A percentile compares a stretch with the other conserved stretches of the same genome.
Evolutionary conservation across 1,140 invertebrate species (phyloP).

Genomic region (Camponotus vicinus): DNA sequence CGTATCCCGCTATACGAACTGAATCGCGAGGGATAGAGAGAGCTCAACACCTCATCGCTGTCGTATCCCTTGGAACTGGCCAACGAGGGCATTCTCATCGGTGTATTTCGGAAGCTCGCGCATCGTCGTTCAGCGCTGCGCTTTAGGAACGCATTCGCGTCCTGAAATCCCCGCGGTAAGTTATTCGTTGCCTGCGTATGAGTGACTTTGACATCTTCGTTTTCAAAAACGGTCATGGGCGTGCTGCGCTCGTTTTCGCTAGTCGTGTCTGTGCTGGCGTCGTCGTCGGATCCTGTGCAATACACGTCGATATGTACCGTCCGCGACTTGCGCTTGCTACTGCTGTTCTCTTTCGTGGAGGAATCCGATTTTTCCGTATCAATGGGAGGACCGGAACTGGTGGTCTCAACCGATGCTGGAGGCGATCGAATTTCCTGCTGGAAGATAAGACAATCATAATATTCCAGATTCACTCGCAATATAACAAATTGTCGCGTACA

Average conservation of each 20-base stretch:
- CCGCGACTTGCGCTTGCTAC: constrained; percentile 87
- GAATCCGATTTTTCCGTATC: constrained; percentile 74
- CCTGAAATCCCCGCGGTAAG: constrained; percentile 84
- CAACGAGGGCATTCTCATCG: constrained; percentile 82
- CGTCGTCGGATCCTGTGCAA: constrained; percentile 90
- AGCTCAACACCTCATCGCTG: constrained; percentile 87
- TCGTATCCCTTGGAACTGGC: constrained; percentile 84
- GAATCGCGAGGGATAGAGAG: constrained; percentile 88
- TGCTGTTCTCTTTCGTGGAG: constrained; percentile 74
- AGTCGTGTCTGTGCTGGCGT: constrained; percentile 75
- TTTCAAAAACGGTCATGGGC: constrained; percentile 89
- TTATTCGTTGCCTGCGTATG: constrained; percentile 86
- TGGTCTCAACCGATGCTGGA: constrained; percentile 55
- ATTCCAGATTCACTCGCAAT: neutral
- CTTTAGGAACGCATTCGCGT: constrained; percentile 80
- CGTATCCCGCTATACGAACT: constrained; percentile 88
- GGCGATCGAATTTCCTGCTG: constrained; percentile 68
- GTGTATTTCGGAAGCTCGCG: constrained; percentile 74
- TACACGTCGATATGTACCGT: constrained; percentile 93
- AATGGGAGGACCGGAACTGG: constrained; percentile 51
- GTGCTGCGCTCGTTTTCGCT: constrained; percentile 85
- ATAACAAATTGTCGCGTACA: neutral
- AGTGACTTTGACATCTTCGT: constrained; percentile 87
- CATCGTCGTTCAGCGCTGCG: constrained; percentile 69
- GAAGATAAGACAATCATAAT: constrained; percentile 47